These are phyloP conservation scores for Stegostoma tigrinum DNA, from an alignment of 2,113 vertebrate genomes.

Conservation along the genomic window DNA sequence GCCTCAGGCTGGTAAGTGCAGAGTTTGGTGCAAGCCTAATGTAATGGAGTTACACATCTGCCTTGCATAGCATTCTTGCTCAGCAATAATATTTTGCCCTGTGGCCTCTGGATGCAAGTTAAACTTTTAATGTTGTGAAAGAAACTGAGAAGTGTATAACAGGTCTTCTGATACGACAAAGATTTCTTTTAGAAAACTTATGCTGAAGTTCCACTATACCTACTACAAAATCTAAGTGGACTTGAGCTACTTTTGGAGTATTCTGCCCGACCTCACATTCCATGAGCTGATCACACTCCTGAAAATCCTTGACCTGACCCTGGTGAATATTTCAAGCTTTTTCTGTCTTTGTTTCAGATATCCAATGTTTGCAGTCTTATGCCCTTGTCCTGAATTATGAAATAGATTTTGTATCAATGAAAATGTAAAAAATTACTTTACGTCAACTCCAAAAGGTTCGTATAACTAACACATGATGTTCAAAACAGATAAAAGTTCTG, in stretches of 20 bases:
- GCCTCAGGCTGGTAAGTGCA: neutral
- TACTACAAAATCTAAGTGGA: neutral
- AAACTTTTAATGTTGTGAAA: neutral
- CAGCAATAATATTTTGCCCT: neutral
- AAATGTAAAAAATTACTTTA: neutral
- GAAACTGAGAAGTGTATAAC: neutral
- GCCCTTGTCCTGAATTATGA: neutral
- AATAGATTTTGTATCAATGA: neutral
- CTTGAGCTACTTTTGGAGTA: neutral
- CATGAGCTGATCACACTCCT: neutral
- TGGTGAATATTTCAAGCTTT: neutral
- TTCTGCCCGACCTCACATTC: neutral
- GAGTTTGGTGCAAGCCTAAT: neutral
- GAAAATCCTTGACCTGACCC: neutral
- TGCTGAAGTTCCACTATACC: neutral
- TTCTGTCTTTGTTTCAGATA: neutral
- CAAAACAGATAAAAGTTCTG: neutral
- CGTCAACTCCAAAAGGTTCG: neutral
- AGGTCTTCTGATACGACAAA: neutral
- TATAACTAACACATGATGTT: neutral
- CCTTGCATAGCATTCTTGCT: neutral
- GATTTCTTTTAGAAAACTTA: neutral
- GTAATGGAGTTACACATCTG: neutral
- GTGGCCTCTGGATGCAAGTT: neutral
- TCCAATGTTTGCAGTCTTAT: neutral